phyloP scores from a whole-genome alignment of 2,888 invertebrate genomes.

The Pedicia rivosa region DNA sequence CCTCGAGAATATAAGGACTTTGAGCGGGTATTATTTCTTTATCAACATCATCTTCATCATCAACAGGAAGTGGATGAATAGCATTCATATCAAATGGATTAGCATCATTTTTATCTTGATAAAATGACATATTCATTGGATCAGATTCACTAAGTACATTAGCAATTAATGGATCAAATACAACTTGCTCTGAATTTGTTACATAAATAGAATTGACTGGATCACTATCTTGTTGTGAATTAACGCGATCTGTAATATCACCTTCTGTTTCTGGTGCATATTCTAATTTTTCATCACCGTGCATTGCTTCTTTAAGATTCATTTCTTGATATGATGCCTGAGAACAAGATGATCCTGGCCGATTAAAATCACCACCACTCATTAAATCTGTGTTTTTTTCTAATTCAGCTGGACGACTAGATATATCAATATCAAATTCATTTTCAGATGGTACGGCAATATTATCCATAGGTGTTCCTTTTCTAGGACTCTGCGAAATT shows the following conservation, averaged over 20 bases:
- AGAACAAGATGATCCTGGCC: constrained; percentile 9
- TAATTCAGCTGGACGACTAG: constrained; percentile 26
- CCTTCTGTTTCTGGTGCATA: constrained; percentile 11
- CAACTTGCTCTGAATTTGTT: not conserved
- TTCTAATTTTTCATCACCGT: constrained; percentile 17
- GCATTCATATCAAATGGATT: constrained; percentile 18
- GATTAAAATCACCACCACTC: constrained; percentile 9
- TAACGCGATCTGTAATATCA: not conserved
- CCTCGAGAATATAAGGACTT: not conserved
- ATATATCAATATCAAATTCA: constrained; percentile 26
- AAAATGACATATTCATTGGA: constrained; percentile 10
- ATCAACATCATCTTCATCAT: constrained; percentile 4
- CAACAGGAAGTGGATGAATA: constrained; percentile 22
- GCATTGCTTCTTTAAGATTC: constrained; percentile 18
- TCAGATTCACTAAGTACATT: constrained; percentile 9
- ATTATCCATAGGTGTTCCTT: constrained; percentile 34
- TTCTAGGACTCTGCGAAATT: constrained; percentile 56
- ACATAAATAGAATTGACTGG: not conserved
- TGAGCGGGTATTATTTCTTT: not conserved
- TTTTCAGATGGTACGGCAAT: constrained; percentile 23
- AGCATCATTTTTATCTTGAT: constrained; percentile 12
- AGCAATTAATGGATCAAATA: not conserved
- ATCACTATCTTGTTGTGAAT: not conserved
- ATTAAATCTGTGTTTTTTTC: constrained; percentile 17
- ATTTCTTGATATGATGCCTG: constrained; percentile 14